These are phyloP conservation scores for Epinephelus malabaricus DNA, from an alignment of 2,797 vertebrate species.

Conservation along the genomic window DNA sequence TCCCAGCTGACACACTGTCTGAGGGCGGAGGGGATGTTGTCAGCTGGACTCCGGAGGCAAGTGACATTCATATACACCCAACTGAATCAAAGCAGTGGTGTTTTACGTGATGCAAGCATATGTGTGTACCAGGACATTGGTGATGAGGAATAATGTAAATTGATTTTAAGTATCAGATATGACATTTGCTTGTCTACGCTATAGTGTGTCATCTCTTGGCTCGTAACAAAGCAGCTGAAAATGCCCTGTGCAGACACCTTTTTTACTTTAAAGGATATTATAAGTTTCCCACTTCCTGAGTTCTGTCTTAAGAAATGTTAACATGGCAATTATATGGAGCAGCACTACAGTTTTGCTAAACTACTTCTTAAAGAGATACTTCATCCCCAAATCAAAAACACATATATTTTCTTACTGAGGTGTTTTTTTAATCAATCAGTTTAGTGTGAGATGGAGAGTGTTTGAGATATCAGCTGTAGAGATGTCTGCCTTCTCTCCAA, in stretches of 20 bases:
- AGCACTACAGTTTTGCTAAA: neutral
- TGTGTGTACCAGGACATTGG: constrained; percentile 9
- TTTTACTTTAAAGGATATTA: constrained; percentile 15
- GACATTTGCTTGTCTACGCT: neutral
- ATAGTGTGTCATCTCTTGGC: constrained; percentile 1
- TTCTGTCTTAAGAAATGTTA: constrained; percentile 37
- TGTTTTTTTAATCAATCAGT: no score
- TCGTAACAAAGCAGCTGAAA: constrained; percentile 32
- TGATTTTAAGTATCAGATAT: constrained; percentile 29
- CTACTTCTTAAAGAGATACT: no score
- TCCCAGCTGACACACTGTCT: constrained; percentile 42
- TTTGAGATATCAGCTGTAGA: no score
- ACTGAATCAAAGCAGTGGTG: constrained; percentile 1
- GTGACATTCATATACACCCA: constrained; percentile 37
- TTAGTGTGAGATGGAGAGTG: no score
- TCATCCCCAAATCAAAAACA: no score
- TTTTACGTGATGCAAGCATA: constrained; percentile 6
- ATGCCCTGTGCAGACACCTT: neutral
- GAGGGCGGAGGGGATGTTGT: neutral
- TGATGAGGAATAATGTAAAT: constrained; percentile 16
- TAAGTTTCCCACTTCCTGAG: constrained; percentile 71
- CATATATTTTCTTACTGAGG: no score
- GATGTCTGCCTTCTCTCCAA: no score
- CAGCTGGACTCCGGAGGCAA: constrained; percentile 33
- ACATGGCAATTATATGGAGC: constrained; percentile 17